Conservation (phyloP, 2,888 invertebrate genomes). For the Eristalinus sepulchralis region DNA sequence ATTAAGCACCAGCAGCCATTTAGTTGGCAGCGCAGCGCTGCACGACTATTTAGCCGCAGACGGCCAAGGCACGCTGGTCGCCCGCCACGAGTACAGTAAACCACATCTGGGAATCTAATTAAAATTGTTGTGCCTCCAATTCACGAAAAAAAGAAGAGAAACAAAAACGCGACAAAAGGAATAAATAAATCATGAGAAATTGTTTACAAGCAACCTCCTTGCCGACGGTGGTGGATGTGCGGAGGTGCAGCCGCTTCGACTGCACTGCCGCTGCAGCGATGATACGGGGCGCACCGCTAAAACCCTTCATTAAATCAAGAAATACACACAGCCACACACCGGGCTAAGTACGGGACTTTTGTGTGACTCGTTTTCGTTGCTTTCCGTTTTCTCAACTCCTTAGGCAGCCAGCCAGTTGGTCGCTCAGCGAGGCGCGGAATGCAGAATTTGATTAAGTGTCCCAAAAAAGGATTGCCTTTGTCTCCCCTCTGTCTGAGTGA, state of each 20-base stretch:
- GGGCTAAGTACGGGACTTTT: constrained; percentile 11
- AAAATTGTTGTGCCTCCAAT: constrained; percentile 66
- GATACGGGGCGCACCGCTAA: constrained; percentile 46
- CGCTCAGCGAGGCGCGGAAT: constrained; percentile 60
- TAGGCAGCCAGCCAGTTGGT: neutral
- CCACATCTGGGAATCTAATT: constrained; percentile 72
- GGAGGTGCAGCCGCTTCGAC: constrained; percentile 42
- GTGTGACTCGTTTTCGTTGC: constrained; percentile 19
- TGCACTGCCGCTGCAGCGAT: constrained; percentile 19
- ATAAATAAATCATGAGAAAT: constrained; percentile 61
- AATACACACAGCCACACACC: neutral
- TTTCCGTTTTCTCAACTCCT: constrained; percentile 48
- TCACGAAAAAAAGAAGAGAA: constrained; percentile 47
- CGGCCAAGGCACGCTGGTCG: constrained; percentile 52
- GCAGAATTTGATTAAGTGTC: constrained; percentile 69
- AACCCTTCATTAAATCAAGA: constrained; percentile 65
- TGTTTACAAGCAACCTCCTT: constrained; percentile 28
- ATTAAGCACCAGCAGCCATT: constrained; percentile 63
- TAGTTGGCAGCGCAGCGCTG: constrained; percentile 51
- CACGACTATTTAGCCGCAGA: constrained; percentile 66
- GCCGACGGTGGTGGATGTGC: neutral
- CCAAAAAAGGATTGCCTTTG: constrained; percentile 67
- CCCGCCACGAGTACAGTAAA: constrained; percentile 56
- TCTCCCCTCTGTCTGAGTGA: constrained; percentile 57
- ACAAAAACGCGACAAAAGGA: constrained; percentile 5